These are phyloP conservation scores for Mesoclemmys tuberculata DNA, from an alignment of 2,113 vertebrate species.

Conservation along the genomic window DNA sequence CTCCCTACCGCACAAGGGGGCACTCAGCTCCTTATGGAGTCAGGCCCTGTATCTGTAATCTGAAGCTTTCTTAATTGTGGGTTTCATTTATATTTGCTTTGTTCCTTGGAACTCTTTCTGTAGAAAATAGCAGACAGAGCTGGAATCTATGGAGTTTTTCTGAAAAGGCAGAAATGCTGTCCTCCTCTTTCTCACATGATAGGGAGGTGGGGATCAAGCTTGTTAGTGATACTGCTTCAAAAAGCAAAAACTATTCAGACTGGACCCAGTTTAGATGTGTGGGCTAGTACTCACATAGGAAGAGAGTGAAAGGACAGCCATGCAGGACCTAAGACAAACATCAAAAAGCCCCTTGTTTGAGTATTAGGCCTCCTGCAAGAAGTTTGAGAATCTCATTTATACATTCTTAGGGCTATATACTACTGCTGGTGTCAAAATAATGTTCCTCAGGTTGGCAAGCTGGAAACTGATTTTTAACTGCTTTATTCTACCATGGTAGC, in stretches of 20 bases:
- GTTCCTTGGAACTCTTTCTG: background rate
- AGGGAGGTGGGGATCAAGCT: background rate
- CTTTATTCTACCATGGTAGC: background rate
- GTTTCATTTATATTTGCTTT: background rate
- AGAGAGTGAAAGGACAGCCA: background rate
- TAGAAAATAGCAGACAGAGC: background rate
- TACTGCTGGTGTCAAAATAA: background rate
- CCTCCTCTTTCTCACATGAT: background rate
- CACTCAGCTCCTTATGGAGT: background rate
- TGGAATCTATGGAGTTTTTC: background rate
- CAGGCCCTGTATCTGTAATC: background rate
- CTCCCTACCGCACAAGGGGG: background rate
- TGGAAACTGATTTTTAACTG: background rate
- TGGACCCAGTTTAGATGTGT: background rate
- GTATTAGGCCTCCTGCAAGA: accelerated
- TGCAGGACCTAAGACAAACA: background rate
- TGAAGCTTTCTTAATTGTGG: background rate
- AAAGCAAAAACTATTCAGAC: background rate
- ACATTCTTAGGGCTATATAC: background rate
- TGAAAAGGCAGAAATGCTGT: background rate
- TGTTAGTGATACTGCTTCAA: background rate
- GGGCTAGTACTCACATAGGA: background rate
- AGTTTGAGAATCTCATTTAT: background rate
- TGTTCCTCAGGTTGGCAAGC: background rate
- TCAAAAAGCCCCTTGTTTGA: background rate